Evolutionary conservation across 1,140 invertebrate species (phyloP).

Genomic region (Ridgeia piscesae): DNA sequence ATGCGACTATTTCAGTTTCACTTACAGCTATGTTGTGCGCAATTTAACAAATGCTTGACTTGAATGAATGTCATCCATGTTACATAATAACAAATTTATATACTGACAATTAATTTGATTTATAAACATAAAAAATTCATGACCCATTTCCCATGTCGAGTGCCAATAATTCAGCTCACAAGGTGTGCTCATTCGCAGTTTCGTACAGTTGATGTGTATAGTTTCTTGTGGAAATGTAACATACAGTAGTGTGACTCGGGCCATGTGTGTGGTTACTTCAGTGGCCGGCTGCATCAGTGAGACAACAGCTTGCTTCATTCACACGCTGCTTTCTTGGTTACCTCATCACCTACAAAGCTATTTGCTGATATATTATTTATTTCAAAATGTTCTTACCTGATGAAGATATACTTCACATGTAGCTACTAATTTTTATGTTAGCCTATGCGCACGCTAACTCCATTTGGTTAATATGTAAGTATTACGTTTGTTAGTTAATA

Average conservation of each 20-base stretch:
- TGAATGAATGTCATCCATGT: background rate
- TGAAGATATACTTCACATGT: background rate
- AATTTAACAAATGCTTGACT: background rate
- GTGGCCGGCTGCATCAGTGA: background rate
- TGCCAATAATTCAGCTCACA: background rate
- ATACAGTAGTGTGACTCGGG: background rate
- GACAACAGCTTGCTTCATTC: background rate
- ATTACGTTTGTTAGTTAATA: no score
- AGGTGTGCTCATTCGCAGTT: no score
- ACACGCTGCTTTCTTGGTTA: background rate
- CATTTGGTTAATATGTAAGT: no score
- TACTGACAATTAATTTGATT: background rate
- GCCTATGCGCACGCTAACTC: no score
- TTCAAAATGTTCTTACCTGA: background rate
- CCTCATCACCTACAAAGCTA: background rate
- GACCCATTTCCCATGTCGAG: background rate
- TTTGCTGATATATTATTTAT: background rate
- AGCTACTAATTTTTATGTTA: background rate
- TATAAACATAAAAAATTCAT: background rate
- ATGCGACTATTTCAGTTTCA: background rate
- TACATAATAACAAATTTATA: background rate
- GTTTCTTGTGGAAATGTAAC: background rate
- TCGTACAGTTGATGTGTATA: background rate
- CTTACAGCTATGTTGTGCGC: background rate
- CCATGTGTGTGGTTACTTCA: background rate